These are phyloP conservation scores for Fundulus diaphanus DNA, from an alignment of 2,797 vertebrate genomes.

Conservation along the genomic window DNA sequence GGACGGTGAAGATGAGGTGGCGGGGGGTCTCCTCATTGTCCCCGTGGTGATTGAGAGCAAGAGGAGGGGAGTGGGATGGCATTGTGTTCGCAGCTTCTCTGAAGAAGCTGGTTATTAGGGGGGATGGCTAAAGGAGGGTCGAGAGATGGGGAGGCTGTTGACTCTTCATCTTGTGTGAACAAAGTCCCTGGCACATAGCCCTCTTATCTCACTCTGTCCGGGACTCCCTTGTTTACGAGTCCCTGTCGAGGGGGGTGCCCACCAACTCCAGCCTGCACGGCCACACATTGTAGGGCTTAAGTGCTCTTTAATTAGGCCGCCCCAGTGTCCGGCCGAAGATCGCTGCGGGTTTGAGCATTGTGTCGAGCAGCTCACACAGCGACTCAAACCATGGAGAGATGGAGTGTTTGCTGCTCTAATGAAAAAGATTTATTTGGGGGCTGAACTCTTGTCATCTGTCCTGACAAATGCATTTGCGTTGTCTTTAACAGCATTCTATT, in stretches of 20 bases:
- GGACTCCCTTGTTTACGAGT: conserved; percentile 82
- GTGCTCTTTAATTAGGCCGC: conserved; percentile 87
- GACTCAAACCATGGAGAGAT: conserved; percentile 47
- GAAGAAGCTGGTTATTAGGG: conserved; percentile 86
- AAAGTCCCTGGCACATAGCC: conserved; percentile 82
- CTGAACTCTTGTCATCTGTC: conserved; percentile 58
- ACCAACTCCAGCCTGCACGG: conserved; percentile 78
- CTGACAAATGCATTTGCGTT: conserved; percentile 79
- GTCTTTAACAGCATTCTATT: conserved; percentile 78
- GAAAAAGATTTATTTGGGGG: conserved; percentile 83
- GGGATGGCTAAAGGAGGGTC: conserved; percentile 75
- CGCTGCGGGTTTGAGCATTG: conserved; percentile 69
- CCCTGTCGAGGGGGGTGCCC: conserved; percentile 69
- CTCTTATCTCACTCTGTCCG: conserved; percentile 72
- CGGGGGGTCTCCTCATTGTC: conserved; percentile 76
- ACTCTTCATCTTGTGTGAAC: conserved; percentile 89
- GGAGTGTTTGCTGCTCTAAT: conserved; percentile 85
- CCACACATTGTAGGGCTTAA: conserved; percentile 84
- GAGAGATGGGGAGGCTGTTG: conserved; percentile 82
- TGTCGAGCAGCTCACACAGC: conserved; percentile 52
- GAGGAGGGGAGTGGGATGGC: conserved; percentile 80
- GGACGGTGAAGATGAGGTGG: conserved; percentile 55
- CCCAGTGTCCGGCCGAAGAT: conserved; percentile 82
- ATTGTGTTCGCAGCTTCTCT: conserved; percentile 82
- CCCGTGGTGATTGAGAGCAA: conserved; percentile 83